phyloP scores from a whole-genome alignment of 2,797 vertebrate species.

The Podarcis siculus region DNA sequence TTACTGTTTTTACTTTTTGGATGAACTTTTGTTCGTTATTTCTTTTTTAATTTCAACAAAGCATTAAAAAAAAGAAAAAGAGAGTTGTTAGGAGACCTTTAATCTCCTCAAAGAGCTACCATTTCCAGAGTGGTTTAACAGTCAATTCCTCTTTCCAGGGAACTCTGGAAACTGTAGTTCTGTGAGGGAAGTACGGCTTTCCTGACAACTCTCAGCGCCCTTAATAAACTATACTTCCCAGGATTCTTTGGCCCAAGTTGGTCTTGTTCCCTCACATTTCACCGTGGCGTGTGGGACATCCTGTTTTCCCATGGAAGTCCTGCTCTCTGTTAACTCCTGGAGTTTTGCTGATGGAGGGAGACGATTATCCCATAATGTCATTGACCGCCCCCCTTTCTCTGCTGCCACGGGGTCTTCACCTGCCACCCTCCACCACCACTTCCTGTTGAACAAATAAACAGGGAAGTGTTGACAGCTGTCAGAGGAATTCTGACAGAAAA shows the following conservation, averaged over 20 bases:
- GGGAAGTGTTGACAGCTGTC: slow-evolving; percentile 65
- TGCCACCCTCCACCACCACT: not conserved
- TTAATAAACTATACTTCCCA: too few species aligned
- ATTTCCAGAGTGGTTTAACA: too few species aligned
- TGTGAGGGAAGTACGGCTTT: too few species aligned
- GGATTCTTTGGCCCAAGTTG: not conserved
- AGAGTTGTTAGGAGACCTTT: too few species aligned
- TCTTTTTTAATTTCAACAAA: too few species aligned
- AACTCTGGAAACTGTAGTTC: too few species aligned
- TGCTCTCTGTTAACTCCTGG: not conserved
- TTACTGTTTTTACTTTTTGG: too few species aligned
- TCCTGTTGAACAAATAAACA: slow-evolving; percentile 67
- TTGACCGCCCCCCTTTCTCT: not conserved
- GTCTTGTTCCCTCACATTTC: not conserved
- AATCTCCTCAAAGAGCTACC: too few species aligned
- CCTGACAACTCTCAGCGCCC: too few species aligned
- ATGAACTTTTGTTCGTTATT: too few species aligned
- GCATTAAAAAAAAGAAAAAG: too few species aligned
- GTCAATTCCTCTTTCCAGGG: too few species aligned
- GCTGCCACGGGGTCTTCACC: not conserved
- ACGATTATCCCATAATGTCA: not conserved
- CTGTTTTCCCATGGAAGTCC: not conserved
- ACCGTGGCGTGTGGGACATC: not conserved
- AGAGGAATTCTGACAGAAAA: slow-evolving; percentile 52
- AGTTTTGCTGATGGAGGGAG: not conserved